A percentile compares a stretch with the other conserved stretches of the same genome.
phyloP scores from a whole-genome alignment of 2,113 vertebrate genomes.

The Paedocypris sp. region DNA sequence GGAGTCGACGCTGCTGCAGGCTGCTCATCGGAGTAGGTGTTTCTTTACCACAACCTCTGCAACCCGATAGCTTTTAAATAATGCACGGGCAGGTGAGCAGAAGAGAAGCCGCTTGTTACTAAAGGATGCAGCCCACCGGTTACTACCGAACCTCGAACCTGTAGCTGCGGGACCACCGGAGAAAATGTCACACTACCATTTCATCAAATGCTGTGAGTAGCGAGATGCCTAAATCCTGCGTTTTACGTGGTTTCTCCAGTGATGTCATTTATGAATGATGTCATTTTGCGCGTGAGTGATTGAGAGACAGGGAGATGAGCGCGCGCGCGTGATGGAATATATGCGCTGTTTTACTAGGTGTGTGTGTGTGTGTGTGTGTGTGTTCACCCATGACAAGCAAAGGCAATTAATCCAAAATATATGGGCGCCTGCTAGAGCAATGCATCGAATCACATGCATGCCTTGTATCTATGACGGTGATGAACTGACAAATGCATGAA shows the following conservation, averaged over 20 bases:
- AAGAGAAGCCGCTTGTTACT: conserved; percentile 51
- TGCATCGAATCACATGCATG: neutral
- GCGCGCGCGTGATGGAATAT: too few species aligned
- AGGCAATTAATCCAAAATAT: neutral
- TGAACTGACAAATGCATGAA: too few species aligned
- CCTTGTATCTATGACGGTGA: neutral
- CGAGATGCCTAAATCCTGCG: conserved; percentile 14
- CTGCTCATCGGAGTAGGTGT: neutral
- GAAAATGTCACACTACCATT: conserved; percentile 80
- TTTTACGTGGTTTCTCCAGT: conserved; percentile 7
- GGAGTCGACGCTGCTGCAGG: conserved; percentile 5
- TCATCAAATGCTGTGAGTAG: conserved; percentile 86
- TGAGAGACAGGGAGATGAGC: conserved; percentile 8
- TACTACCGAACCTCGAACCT: conserved; percentile 50
- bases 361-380: neutral
- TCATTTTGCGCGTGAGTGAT: neutral
- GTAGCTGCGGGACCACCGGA: conserved; percentile 49
- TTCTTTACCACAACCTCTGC: conserved; percentile 1
- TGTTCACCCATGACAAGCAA: neutral
- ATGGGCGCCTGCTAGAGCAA: neutral
- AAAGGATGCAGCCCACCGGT: conserved; percentile 59
- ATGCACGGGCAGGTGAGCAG: conserved; percentile 55
- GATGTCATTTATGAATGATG: conserved; percentile 34
- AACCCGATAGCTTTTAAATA: conserved; percentile 43
- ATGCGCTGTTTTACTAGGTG: neutral